phyloP scores from a whole-genome alignment of 2,797 vertebrate genomes.

The Xiphophorus birchmanni region DNA sequence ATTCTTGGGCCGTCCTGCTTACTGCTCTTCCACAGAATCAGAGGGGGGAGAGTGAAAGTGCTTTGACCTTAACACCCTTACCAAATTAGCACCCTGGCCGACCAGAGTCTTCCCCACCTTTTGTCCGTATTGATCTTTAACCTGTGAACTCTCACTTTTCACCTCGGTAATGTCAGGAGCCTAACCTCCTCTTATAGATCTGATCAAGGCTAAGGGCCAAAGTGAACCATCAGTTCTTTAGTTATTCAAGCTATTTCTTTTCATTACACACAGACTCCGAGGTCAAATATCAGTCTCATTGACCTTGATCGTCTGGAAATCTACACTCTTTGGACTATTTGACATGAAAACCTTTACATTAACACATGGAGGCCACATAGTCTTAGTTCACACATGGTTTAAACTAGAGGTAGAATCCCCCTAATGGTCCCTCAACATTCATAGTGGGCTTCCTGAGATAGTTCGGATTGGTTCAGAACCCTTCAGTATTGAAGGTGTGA shows the following conservation, averaged over 20 bases:
- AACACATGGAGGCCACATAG: conserved; percentile 17
- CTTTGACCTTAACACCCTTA: conserved; percentile 42
- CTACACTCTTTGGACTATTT: conserved; percentile 39
- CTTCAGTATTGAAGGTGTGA: background rate
- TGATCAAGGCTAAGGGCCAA: conserved; percentile 34
- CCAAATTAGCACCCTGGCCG: conserved; percentile 55
- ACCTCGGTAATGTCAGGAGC: conserved; percentile 26
- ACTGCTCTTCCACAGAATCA: conserved; percentile 38
- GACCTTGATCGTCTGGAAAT: conserved; percentile 46
- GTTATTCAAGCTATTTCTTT: conserved; percentile 54
- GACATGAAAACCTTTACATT: conserved; percentile 31
- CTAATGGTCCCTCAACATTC: background rate
- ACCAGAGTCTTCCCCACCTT: conserved; percentile 38
- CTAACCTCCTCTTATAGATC: conserved; percentile 27
- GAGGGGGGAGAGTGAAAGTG: conserved; percentile 28
- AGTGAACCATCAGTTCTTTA: conserved; percentile 42
- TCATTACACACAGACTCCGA: conserved; percentile 44
- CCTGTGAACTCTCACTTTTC: conserved; percentile 50
- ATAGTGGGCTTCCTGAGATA: background rate
- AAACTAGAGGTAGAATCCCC: background rate
- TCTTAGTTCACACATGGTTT: background rate
- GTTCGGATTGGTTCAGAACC: background rate
- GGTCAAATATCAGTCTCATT: conserved; percentile 55
- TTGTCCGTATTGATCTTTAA: conserved; percentile 41
- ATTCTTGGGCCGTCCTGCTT: conserved; percentile 29